Evolutionary conservation across 2,797 vertebrate species (phyloP).

Genomic region (Thalassophryne amazonica): DNA sequence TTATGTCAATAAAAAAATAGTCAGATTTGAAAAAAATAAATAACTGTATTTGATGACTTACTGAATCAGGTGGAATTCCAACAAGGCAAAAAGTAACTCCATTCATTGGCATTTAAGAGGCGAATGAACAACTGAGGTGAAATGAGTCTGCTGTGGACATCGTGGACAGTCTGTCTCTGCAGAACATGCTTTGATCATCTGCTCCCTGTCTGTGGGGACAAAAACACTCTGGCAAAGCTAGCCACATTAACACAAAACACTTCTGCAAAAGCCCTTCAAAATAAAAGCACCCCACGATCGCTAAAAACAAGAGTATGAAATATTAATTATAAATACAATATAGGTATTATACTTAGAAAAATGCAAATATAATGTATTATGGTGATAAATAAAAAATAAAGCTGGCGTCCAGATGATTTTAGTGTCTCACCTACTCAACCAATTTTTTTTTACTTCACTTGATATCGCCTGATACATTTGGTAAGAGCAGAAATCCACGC

Average conservation of each 20-base stretch:
- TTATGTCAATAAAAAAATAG: no score
- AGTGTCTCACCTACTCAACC: no score
- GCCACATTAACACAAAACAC: neutral
- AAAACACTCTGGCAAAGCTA: slow-evolving; percentile 21
- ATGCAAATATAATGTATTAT: no score
- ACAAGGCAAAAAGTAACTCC: slow-evolving; percentile 95
- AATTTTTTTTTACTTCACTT: no score
- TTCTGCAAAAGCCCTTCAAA: slow-evolving; percentile 28
- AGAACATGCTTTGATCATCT: neutral
- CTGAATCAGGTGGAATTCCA: slow-evolving; percentile 87
- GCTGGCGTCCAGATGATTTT: no score
- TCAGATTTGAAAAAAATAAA: slow-evolving; percentile 14
- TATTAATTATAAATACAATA: no score
- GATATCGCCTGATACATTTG: no score
- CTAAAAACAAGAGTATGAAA: no score
- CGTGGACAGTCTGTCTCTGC: neutral
- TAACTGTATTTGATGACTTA: slow-evolving; percentile 83
- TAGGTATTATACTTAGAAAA: no score
- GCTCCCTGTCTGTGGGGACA: neutral
- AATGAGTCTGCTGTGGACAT: slow-evolving; percentile 20
- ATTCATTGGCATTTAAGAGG: slow-evolving; percentile 82
- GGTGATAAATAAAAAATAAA: no score
- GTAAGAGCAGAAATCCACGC: no score
- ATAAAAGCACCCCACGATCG: slow-evolving; percentile 40
- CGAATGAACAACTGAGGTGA: neutral